A percentile compares a stretch with the other conserved stretches of the same genome.
Evolutionary conservation across 2,888 invertebrate species (phyloP).

Genomic region (Papilio demoleus): DNA sequence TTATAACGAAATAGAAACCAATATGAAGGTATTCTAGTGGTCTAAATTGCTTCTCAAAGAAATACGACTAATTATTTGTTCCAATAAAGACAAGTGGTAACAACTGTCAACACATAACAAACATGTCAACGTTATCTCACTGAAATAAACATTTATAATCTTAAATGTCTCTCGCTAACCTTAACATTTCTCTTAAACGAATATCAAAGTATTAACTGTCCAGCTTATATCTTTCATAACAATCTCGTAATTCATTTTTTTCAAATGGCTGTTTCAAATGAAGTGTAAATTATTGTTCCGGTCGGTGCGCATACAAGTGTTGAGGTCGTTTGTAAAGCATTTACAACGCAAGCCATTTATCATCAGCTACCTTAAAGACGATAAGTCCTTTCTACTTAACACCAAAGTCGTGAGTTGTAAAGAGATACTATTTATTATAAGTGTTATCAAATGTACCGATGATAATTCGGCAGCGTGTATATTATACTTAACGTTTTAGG

Average conservation of each 20-base stretch:
- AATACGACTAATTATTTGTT: not conserved
- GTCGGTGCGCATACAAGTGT: slow-evolving; percentile 5
- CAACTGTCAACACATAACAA: slow-evolving; percentile 7
- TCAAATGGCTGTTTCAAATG: slow-evolving; percentile 31
- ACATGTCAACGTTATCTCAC: slow-evolving; percentile 10
- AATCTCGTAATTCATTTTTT: slow-evolving; percentile 30
- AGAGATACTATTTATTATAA: slow-evolving; percentile 70
- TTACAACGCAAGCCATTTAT: slow-evolving; percentile 46
- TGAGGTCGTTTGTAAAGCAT: slow-evolving; percentile 44
- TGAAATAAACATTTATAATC: slow-evolving; percentile 22
- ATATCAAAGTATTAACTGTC: slow-evolving; percentile 24
- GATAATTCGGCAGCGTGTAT: slow-evolving; percentile 55
- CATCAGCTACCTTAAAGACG: slow-evolving; percentile 46
- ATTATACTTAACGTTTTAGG: slow-evolving; percentile 25
- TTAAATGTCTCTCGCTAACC: slow-evolving; percentile 33
- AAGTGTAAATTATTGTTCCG: slow-evolving; percentile 33
- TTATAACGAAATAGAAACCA: too few species aligned
- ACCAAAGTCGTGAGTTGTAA: slow-evolving; percentile 67
- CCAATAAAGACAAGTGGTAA: not conserved
- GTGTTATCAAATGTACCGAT: slow-evolving; percentile 61
- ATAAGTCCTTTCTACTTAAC: slow-evolving; percentile 48
- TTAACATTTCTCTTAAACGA: slow-evolving; percentile 29
- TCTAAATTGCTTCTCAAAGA: not conserved
- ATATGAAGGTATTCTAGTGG: not conserved
- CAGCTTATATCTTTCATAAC: slow-evolving; percentile 32